These are phyloP conservation scores for Nasonia giraulti DNA, from an alignment of 1,140 invertebrate genomes.

Conservation along the genomic window DNA sequence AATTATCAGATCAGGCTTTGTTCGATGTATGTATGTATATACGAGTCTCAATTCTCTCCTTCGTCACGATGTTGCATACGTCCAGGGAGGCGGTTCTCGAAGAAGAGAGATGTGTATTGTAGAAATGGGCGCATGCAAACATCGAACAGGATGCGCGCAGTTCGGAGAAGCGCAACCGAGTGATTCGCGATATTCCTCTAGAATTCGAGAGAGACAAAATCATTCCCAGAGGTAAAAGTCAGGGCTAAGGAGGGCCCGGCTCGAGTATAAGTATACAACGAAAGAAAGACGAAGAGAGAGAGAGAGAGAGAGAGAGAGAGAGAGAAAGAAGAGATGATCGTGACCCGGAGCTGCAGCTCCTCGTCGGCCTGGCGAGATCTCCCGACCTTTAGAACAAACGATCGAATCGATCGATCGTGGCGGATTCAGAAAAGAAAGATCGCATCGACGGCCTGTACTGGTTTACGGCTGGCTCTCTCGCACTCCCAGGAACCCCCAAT, in stretches of 20 bases:
- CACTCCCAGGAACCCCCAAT: slow-evolving; percentile 44
- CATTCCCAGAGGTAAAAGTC: neutral
- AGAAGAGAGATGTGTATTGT: neutral
- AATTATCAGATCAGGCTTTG: neutral
- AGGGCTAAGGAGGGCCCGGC: neutral
- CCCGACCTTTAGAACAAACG: slow-evolving; percentile 52
- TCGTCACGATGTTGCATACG: no score
- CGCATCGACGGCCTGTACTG: slow-evolving; percentile 26
- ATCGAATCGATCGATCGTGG: slow-evolving; percentile 50
- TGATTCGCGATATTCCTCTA: neutral
- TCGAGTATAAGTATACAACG: neutral
- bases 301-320: slow-evolving; percentile 30
- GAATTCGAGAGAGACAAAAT: neutral
- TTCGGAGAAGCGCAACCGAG: no score
- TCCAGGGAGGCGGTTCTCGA: no score
- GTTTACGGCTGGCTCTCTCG: slow-evolving; percentile 18
- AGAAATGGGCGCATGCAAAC: neutral
- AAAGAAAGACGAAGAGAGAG: slow-evolving; percentile 13
- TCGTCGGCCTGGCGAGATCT: slow-evolving; percentile 12
- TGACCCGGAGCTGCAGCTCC: slow-evolving; percentile 40
- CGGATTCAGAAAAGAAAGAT: slow-evolving; percentile 47
- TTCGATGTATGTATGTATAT: no score
- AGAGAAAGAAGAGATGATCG: slow-evolving; percentile 42
- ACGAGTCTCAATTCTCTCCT: no score
- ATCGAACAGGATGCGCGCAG: no score